Evolutionary conservation across 2,888 invertebrate genomes (phyloP).

Genomic region (Scrobipalpa costella): DNA sequence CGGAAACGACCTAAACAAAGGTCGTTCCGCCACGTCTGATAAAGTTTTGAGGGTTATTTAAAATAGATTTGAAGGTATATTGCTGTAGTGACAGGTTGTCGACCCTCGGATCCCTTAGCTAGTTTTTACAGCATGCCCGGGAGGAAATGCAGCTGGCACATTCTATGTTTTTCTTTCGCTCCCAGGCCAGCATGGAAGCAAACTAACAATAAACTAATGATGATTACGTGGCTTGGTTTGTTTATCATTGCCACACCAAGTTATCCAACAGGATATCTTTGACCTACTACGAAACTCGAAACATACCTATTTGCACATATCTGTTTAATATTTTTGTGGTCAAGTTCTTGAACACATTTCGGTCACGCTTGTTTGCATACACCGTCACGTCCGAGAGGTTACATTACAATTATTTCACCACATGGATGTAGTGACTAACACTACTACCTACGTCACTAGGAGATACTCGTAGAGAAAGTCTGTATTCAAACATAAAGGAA

Average conservation of each 20-base stretch:
- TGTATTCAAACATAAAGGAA: not conserved
- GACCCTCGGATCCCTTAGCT: too few species aligned
- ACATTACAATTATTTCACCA: conserved; percentile 18
- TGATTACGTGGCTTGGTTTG: too few species aligned
- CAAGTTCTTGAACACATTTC: not conserved
- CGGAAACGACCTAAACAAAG: too few species aligned
- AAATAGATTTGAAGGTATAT: too few species aligned
- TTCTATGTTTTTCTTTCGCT: too few species aligned
- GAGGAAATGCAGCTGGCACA: too few species aligned
- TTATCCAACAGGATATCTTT: not conserved
- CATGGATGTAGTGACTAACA: conserved; percentile 2
- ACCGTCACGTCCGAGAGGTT: conserved; percentile 22
- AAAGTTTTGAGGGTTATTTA: too few species aligned
- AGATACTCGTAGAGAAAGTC: not conserved
- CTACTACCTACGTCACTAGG: not conserved
- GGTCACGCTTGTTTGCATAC: conserved; percentile 11
- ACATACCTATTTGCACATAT: not conserved
- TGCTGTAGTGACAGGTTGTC: too few species aligned
- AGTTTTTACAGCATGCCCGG: too few species aligned
- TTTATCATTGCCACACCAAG: not conserved
- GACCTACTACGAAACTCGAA: not conserved
- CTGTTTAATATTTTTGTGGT: conserved; percentile 3
- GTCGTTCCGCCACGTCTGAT: too few species aligned
- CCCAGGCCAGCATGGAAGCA: too few species aligned
- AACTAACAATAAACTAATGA: too few species aligned